These are phyloP conservation scores for Trisateles emortualis DNA, from an alignment of 2,888 invertebrate genomes.

Conservation along the genomic window DNA sequence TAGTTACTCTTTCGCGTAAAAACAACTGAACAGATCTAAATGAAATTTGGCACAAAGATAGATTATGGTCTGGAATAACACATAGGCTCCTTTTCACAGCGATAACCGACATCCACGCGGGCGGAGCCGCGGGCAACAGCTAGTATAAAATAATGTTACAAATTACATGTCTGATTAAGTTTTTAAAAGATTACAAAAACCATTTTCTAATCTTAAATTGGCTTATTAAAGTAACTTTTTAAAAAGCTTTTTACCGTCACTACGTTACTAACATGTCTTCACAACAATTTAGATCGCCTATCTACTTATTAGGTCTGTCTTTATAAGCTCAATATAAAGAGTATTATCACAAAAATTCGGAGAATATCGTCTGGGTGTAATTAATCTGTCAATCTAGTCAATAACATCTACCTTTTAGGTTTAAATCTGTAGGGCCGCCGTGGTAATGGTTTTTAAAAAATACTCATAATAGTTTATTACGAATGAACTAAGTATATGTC, in stretches of 20 bases:
- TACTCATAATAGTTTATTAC: too few relatives aligned
- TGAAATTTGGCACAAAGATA: too few relatives aligned
- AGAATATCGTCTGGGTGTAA: not conserved
- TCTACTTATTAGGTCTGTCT: constrained; percentile 10
- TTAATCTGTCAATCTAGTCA: constrained; percentile 7
- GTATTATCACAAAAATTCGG: not conserved
- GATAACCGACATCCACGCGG: too few relatives aligned
- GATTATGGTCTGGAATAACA: too few relatives aligned
- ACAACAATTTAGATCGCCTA: constrained; percentile 7
- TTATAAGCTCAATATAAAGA: not conserved
- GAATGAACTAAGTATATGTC: too few relatives aligned
- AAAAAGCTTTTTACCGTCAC: constrained; percentile 2
- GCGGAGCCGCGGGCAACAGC: too few relatives aligned
- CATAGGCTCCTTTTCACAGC: too few relatives aligned
- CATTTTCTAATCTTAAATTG: not conserved
- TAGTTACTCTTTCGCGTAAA: too few relatives aligned
- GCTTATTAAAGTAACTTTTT: constrained; percentile 1
- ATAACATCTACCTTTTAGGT: too few relatives aligned
- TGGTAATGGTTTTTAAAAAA: not conserved
- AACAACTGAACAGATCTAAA: too few relatives aligned
- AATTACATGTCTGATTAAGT: not conserved
- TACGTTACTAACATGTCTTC: constrained; percentile 1
- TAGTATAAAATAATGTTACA: too few relatives aligned
- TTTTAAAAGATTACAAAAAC: not conserved
- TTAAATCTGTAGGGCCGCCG: not conserved